Evolutionary conservation across 1,140 invertebrate species (phyloP), one percentile per base, ranked within the genome.

Genomic region (Saccostrea cuccullata): DNA sequence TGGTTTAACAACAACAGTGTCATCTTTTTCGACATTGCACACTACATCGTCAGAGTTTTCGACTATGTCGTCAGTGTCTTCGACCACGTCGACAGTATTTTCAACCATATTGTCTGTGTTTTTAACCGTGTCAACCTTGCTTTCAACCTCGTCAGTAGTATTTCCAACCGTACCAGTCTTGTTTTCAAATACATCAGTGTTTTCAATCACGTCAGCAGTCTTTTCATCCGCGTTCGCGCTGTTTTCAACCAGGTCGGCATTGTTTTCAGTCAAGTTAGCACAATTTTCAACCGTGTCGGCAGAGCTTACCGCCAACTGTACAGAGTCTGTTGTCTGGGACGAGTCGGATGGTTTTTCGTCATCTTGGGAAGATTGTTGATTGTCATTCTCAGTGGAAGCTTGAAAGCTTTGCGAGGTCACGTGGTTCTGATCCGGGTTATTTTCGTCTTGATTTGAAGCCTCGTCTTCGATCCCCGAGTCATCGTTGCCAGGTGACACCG

Each of bases 401-500:
- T 26, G 23, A 11, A 26, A 77, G 12, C 70, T 77, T 17, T 77
- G 70, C 8, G 70, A 77, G 4, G 70, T 77, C 70, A 77, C 70
- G 26, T 77, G 70, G 26, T 36, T 77, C 15, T 77, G 23, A 77
- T 77, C 70, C 26, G 70, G 70, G 70, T 77, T 77, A 77, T 77
- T 77, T 11, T 36, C 70, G 30, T 77, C 70, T 77, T 77, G 70
- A 36, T 77, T 77, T 36, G 70, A 77, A 55, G 67, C 70, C 20
- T 70, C 85, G 55, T 86, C 85, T 20, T 86, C 85, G 12, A 86
- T 86, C 23, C 85, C 85, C 20, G 85, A 86, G 55, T 86, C 85
- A 13, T 86, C 85, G 70, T 86, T 86, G 23, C 70, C 58, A 47
- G 60, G 70, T 6, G 60, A 55, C 13, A 86, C 85, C 11, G 64